phyloP scores from a whole-genome alignment of 2,888 invertebrate genomes.

The Venusia cambrica region DNA sequence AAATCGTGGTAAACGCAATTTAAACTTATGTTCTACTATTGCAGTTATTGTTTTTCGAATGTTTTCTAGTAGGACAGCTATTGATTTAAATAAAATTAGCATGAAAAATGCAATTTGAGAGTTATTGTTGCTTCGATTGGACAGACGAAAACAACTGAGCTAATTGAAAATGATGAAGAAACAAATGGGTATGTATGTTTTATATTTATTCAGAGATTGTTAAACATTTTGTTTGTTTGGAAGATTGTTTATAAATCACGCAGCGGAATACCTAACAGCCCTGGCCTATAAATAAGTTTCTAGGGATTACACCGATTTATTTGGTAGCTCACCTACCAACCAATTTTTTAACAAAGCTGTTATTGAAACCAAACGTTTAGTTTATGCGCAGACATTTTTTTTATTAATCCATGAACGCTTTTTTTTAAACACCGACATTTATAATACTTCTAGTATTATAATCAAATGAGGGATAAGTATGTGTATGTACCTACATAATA shows the following conservation, averaged over 20 bases:
- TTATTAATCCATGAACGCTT: no score
- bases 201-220: slow-evolving; percentile 9
- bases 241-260: slow-evolving; percentile 3
- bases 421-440: no score
- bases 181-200: slow-evolving; percentile 19
- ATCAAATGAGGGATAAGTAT: no score
- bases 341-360: no score
- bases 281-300: slow-evolving; percentile 3
- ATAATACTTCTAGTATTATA: no score
- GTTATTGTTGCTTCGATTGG: slow-evolving; percentile 16
- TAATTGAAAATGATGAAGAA: slow-evolving; percentile 20
- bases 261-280: slow-evolving; percentile 5
- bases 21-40: background rate
- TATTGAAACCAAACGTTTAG: no score
- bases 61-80: background rate
- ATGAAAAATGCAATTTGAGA: slow-evolving; percentile 20
- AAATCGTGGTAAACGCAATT: no score
- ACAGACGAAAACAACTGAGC: slow-evolving; percentile 18
- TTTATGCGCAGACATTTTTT: no score
- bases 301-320: background rate
- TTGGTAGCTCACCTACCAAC: background rate
- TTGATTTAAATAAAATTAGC: slow-evolving; percentile 14
- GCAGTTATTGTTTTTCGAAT: background rate
- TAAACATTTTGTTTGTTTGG: slow-evolving; percentile 6
- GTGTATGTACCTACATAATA: no score